These are phyloP conservation scores for Monomorium pharaonis DNA, from an alignment of 1,140 invertebrate genomes.

Conservation along the genomic window DNA sequence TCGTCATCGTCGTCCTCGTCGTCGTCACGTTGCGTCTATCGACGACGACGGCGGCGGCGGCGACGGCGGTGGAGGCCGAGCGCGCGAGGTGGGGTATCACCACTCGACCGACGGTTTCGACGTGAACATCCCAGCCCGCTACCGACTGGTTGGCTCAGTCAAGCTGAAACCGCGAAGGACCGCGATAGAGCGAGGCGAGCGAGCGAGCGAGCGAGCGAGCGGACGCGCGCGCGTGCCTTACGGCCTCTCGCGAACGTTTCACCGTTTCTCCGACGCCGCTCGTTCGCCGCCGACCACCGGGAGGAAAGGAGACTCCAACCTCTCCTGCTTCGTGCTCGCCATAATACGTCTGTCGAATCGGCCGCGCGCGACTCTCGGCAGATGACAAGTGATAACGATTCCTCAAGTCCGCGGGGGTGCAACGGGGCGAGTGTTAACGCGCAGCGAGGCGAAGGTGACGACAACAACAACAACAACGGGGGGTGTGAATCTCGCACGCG, in stretches of 20 bases:
- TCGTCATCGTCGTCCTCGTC: background rate
- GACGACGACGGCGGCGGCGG: background rate
- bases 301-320: background rate
- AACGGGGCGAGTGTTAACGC: background rate
- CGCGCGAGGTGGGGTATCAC: conserved; percentile 35
- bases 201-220: conserved; percentile 18
- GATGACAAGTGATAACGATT: background rate
- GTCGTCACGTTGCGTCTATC: conserved; percentile 46
- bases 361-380: background rate
- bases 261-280: conserved; percentile 33
- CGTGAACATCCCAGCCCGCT: conserved; percentile 57
- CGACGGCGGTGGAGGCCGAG: background rate
- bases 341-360: conserved; percentile 14
- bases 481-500: background rate
- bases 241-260: conserved; percentile 24
- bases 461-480: background rate
- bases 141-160: conserved; percentile 62
- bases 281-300: background rate
- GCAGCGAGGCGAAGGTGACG: background rate
- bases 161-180: conserved; percentile 70
- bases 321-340: no score
- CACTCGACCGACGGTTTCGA: conserved; percentile 59
- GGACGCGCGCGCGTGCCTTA: conserved; percentile 21
- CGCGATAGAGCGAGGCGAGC: conserved; percentile 50
- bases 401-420: background rate